These are phyloP conservation scores for Gari tellinella DNA, from an alignment of 2,888 invertebrate genomes.

Conservation along the genomic window DNA sequence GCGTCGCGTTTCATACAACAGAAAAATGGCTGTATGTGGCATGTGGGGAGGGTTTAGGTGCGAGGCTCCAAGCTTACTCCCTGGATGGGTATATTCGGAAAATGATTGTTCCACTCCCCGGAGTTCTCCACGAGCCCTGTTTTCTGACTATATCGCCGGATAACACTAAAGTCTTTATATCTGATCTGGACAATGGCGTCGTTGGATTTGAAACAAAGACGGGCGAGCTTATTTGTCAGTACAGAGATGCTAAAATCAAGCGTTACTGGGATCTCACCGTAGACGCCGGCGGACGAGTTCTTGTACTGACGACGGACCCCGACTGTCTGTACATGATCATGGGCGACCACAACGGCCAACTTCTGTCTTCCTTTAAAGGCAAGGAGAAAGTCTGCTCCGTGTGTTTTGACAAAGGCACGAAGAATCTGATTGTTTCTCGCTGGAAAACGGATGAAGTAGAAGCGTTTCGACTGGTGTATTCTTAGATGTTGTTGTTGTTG, in stretches of 20 bases:
- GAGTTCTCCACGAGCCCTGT: slow-evolving; percentile 45
- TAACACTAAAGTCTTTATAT: slow-evolving; percentile 33
- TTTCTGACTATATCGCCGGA: slow-evolving; percentile 38
- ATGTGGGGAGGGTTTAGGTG: slow-evolving; percentile 35
- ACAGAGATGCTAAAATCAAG: slow-evolving; percentile 44
- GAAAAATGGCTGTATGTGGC: slow-evolving; percentile 49
- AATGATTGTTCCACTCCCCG: slow-evolving; percentile 44
- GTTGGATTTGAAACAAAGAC: slow-evolving; percentile 49
- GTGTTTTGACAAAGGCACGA: slow-evolving; percentile 25
- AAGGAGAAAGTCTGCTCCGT: slow-evolving; percentile 46
- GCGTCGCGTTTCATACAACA: slow-evolving; percentile 32
- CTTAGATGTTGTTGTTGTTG: too few relatives aligned
- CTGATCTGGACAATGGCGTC: slow-evolving; percentile 48
- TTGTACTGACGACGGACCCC: slow-evolving; percentile 50
- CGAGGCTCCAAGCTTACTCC: slow-evolving; percentile 45
- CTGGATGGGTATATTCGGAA: slow-evolving; percentile 46
- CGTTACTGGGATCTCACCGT: slow-evolving; percentile 49
- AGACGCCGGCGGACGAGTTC: slow-evolving; percentile 29
- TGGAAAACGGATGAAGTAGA: slow-evolving; percentile 49
- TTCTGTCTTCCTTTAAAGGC: slow-evolving; percentile 34
- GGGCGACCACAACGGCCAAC: slow-evolving; percentile 50
- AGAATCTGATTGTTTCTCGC: slow-evolving; percentile 37
- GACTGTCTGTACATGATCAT: slow-evolving; percentile 40
- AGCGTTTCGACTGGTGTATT: slow-evolving; percentile 24
- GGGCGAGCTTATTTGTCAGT: slow-evolving; percentile 46